A percentile compares a stretch with the other conserved stretches of the same genome.
Evolutionary conservation across 2,797 vertebrate genomes (phyloP).

Genomic region (Avahi laniger): DNA sequence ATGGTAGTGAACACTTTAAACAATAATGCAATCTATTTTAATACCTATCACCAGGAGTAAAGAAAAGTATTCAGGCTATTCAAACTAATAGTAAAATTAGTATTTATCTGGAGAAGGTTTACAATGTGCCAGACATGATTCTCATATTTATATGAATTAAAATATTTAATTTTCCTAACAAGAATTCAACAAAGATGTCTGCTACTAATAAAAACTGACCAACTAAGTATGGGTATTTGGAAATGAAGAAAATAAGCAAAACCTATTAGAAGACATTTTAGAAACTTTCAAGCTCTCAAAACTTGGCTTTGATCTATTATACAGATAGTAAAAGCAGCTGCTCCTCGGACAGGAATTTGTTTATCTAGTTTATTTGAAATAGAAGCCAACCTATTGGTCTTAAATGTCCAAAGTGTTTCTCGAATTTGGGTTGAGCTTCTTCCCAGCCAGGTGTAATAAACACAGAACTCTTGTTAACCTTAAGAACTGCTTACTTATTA

Average conservation of each 20-base stretch:
- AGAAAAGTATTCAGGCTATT: conserved; percentile 1
- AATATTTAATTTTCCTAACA: conserved; percentile 37
- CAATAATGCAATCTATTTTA: background rate
- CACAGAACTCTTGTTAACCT: background rate
- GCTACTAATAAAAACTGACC: background rate
- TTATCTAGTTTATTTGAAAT: background rate
- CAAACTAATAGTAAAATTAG: background rate
- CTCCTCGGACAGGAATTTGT: background rate
- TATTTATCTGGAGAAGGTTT: conserved; percentile 1
- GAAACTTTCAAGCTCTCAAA: conserved; percentile 1
- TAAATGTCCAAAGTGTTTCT: background rate
- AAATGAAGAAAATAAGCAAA: background rate
- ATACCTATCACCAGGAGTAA: background rate
- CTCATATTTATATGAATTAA: background rate
- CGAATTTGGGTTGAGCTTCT: background rate
- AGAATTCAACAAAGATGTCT: conserved; percentile 5
- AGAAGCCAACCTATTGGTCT: background rate
- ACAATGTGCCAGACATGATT: background rate
- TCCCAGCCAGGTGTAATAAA: background rate
- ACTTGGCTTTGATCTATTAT: background rate
- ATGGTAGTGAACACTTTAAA: background rate
- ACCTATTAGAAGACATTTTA: background rate
- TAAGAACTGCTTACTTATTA: background rate
- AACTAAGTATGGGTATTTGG: background rate
- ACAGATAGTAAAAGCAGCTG: background rate